phyloP scores from a whole-genome alignment of 2,888 invertebrate species.

The Aleiodes leptofemur region DNA sequence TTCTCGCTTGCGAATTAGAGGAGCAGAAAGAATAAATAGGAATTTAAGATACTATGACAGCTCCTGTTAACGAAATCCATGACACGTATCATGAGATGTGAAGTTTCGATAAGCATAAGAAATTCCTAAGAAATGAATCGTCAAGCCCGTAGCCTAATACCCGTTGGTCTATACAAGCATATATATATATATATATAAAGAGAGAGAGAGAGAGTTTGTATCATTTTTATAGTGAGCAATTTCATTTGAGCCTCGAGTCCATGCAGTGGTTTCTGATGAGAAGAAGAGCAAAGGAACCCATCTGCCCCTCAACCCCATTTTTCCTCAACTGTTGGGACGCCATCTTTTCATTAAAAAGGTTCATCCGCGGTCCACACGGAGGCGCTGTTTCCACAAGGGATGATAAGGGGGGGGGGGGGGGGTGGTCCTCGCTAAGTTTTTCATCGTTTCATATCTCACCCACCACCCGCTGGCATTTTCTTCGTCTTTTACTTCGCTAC shows the following conservation, averaged over 20 bases:
- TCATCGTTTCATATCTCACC: constrained; percentile 64
- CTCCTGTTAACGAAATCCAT: not conserved
- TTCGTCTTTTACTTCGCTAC: constrained; percentile 36
- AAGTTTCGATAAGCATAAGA: constrained; percentile 10
- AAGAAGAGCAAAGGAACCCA: constrained; percentile 42
- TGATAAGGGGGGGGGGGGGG: constrained; percentile 33
- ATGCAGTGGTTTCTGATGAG: constrained; percentile 74
- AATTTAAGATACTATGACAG: not conserved
- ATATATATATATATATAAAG: too few relatives aligned
- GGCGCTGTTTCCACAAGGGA: constrained; percentile 33
- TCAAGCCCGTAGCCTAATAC: constrained; percentile 64
- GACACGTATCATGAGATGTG: not conserved
- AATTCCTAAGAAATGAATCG: not conserved
- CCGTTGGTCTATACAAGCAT: constrained; percentile 66
- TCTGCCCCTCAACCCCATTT: constrained; percentile 54
- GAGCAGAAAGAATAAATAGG: not conserved
- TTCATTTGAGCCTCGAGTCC: constrained; percentile 73
- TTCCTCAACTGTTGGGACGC: constrained; percentile 59
- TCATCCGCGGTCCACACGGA: constrained; percentile 65
- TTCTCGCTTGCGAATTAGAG: too few relatives aligned
- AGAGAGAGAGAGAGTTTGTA: constrained; percentile 55
- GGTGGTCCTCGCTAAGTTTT: constrained; percentile 53
- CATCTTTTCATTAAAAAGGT: constrained; percentile 74
- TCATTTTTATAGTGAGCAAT: constrained; percentile 74
- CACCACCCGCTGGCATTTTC: constrained; percentile 36